Base-by-base conservation (phyloP, 2,113 vertebrate species). In the Notiomystis cincta region DNA sequence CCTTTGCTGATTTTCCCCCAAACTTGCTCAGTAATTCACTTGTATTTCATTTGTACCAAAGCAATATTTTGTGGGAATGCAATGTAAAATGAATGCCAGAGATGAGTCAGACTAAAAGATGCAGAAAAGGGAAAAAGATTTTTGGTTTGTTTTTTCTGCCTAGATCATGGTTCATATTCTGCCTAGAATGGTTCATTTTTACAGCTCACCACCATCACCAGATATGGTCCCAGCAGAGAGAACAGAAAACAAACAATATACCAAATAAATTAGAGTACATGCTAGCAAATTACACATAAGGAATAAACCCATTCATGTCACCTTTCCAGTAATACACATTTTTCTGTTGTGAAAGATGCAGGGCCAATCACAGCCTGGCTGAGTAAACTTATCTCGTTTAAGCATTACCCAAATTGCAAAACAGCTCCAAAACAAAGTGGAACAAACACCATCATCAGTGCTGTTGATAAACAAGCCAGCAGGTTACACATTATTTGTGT, bases 391-490 rank as follows among this genome's bases (percentile, higher is more conserved):
- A 48, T 28, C 50, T 82, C 47, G 45, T 38, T 67, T 45, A 82
- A 71, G 78, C 25, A 77, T 79, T 70, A 82, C 64, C 67, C 42
- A 22, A 21, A 75, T 83, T 96, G 88, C 87, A 94, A 95, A 90
- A 94, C 1, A 91, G 30, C 89, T 85, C 42, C 15, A 27, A 91
- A 90, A 64, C 35, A 20, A 90, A 94, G 38, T 78, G 82, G 91
- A 83, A 94, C 53, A 88, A 77, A 47, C 37, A 11, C 11, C 38
- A 93, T 62, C 56, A 57, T 58, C 62, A 53, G 23, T 35, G 47
- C 47, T 86, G 66, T 48, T 81, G 88, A 88, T 79, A 90, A 93
- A 95, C 64, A 96, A 76, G 54, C 42, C 56, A 73, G 30, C 23
- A 89, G 44, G n/a, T 75, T 86, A 75, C 21, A 71, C 9, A 9